Percentiles rank a stretch among this genome's conserved stretches.
phyloP scores from a whole-genome alignment of 1,140 invertebrate species.

The Odontomachus brunneus region DNA sequence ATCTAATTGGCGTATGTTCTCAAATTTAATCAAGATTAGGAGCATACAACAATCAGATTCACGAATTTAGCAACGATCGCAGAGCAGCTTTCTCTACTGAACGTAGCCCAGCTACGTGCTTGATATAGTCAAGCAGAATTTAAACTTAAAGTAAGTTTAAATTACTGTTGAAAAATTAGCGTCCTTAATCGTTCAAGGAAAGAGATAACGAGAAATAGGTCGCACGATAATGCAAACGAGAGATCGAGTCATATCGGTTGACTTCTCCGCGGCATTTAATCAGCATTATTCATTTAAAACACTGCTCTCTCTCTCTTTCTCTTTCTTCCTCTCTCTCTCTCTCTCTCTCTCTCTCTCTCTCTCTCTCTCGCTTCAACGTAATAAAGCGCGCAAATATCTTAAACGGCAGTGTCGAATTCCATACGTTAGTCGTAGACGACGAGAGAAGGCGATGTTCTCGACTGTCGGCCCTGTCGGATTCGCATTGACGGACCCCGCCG shows the following conservation, averaged over 20 bases:
- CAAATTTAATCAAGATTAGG: no score
- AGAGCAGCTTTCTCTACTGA: no score
- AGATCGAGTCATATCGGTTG: background rate
- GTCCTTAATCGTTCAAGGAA: background rate
- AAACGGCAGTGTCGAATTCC: slow-evolving; percentile 66
- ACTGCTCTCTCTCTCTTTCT: background rate
- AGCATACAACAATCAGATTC: no score
- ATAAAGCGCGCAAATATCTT: slow-evolving; percentile 7
- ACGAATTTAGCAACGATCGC: no score
- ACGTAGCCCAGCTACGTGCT: no score
- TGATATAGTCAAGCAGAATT: no score
- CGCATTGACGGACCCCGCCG: slow-evolving; percentile 76
- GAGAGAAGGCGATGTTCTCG: slow-evolving; percentile 75
- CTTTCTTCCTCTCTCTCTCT: background rate
- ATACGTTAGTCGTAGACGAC: slow-evolving; percentile 72
- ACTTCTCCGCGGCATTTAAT: background rate
- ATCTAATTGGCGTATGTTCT: no score
- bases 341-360: background rate
- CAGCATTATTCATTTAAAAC: no score
- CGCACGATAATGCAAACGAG: background rate
- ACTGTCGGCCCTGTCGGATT: slow-evolving; percentile 78
- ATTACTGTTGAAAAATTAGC: no score
- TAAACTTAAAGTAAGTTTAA: no score
- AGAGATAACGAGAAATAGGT: background rate
- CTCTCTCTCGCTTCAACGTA: background rate